Conservation (phyloP, 2,113 vertebrate genomes). For the Marmota flaviventris region DNA sequence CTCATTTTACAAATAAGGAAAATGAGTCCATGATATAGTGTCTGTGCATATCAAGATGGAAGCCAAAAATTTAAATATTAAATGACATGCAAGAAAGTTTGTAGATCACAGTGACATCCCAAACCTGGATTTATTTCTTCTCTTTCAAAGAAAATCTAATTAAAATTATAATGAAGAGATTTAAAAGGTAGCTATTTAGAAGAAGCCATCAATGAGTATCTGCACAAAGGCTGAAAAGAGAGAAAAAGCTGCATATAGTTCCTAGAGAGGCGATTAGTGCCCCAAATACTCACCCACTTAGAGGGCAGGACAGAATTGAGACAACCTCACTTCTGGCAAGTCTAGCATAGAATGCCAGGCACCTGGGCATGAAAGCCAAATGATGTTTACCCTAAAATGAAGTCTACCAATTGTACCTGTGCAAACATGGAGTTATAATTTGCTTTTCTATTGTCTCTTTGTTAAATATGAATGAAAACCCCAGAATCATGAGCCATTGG, state of each 20-base stretch:
- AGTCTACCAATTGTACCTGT: not conserved
- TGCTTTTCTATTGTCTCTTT: not conserved
- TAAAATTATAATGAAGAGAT: not conserved
- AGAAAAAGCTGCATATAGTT: not conserved
- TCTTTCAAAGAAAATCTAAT: conserved; percentile 8
- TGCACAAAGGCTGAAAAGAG: not conserved
- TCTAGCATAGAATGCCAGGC: not conserved
- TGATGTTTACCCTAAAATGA: not conserved
- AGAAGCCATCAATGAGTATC: not conserved
- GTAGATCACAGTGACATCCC: not conserved
- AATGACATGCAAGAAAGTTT: not conserved
- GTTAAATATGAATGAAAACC: conserved; percentile 12
- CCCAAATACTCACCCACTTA: not conserved
- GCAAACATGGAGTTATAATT: not conserved
- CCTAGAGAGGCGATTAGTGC: not conserved
- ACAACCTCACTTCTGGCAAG: not conserved
- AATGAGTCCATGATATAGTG: not conserved
- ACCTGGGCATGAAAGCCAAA: not conserved
- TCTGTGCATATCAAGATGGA: not conserved
- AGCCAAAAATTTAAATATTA: conserved; percentile 1
- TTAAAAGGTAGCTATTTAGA: not conserved
- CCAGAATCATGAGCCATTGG: not conserved
- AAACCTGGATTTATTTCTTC: not conserved
- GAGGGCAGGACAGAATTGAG: not conserved
- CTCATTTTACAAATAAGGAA: not conserved